Percentiles rank a stretch among this genome's conserved stretches.
These are phyloP conservation scores for Latrodectus geometricus DNA, from an alignment of 1,140 invertebrate genomes.

Conservation along the genomic window DNA sequence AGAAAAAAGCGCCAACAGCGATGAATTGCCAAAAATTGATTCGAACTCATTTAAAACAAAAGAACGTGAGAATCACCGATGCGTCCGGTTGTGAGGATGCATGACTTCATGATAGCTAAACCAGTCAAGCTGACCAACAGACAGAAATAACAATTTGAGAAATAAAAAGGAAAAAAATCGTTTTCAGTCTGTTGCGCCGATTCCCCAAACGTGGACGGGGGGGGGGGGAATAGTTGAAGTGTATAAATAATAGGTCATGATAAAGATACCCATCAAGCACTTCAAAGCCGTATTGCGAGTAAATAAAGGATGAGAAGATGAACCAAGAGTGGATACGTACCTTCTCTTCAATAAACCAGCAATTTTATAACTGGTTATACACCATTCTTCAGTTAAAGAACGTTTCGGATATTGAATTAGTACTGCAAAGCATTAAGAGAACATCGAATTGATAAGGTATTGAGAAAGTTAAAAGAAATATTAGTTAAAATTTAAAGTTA, in stretches of 20 bases:
- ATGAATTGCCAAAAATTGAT: conserved; percentile 6
- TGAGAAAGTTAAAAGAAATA: too few relatives aligned
- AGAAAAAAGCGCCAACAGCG: background rate
- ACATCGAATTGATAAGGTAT: too few relatives aligned
- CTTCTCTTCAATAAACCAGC: too few relatives aligned
- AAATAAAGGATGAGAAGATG: too few relatives aligned
- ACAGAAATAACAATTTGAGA: background rate
- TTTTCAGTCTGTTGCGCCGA: conserved; percentile 19
- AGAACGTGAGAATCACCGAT: conserved; percentile 46
- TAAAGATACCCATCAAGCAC: background rate
- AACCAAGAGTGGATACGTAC: too few relatives aligned
- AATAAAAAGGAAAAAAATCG: conserved; percentile 7
- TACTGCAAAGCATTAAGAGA: too few relatives aligned
- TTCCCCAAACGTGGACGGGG: background rate
- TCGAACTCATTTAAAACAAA: background rate
- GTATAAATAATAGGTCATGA: conserved; percentile 25
- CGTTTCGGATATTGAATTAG: too few relatives aligned
- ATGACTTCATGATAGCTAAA: conserved; percentile 32
- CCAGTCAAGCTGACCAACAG: conserved; percentile 40
- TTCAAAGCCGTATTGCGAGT: too few relatives aligned
- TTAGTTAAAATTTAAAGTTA: too few relatives aligned
- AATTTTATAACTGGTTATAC: too few relatives aligned
- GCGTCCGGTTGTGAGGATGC: conserved; percentile 45
- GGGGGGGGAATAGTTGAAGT: conserved; percentile 11
- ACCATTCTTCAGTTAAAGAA: too few relatives aligned